phyloP scores from a whole-genome alignment of 2,797 vertebrate genomes.

The Sebastes aleutianus region DNA sequence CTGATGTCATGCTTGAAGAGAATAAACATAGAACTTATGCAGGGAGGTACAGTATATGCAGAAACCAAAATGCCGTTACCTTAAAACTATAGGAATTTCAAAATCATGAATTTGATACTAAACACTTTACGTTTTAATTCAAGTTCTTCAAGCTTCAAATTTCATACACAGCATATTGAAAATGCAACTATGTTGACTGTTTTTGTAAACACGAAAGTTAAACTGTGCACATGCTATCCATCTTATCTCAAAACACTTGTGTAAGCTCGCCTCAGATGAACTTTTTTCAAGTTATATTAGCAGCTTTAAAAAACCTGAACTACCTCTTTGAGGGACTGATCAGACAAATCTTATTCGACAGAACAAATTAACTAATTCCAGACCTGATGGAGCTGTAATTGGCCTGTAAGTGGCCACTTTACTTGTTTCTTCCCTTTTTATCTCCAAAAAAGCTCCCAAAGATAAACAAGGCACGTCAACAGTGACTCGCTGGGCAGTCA shows the following conservation, averaged over 20 bases:
- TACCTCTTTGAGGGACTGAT: not conserved
- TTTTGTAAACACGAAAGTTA: not conserved
- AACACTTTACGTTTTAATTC: not conserved
- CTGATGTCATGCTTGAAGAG: not conserved
- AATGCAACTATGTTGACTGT: not conserved
- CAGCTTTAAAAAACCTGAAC: not conserved
- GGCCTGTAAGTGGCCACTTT: constrained; percentile 16
- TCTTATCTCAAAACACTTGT: not conserved
- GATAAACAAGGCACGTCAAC: not conserved
- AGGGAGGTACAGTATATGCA: not conserved
- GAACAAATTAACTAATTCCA: not conserved
- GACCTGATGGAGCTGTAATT: constrained; percentile 26
- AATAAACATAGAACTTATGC: not conserved
- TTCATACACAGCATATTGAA: too few relatives aligned
- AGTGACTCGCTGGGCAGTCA: not conserved
- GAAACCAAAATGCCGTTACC: not conserved
- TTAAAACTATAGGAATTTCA: not conserved
- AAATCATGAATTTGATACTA: not conserved
- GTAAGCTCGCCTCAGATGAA: not conserved
- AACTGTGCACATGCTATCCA: not conserved
- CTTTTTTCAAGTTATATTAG: not conserved
- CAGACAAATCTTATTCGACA: not conserved
- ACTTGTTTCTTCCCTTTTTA: constrained; percentile 15
- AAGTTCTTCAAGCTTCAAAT: too few relatives aligned
- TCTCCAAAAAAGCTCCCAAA: not conserved